These are phyloP conservation scores for Setipinna tenuifilis DNA, from an alignment of 2,797 vertebrate genomes.

Conservation along the genomic window DNA sequence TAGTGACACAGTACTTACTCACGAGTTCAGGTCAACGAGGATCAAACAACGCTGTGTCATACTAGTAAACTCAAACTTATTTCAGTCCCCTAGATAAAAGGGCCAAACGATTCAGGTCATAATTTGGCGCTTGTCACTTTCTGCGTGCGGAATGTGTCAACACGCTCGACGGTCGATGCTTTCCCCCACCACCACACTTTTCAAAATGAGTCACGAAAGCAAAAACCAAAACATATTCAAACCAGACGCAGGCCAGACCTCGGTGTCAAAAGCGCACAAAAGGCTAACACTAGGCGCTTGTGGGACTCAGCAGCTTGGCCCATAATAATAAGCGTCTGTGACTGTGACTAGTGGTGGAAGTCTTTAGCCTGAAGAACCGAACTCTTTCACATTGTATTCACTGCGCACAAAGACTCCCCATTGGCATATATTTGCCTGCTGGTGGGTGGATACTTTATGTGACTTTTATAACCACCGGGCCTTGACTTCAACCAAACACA, in stretches of 20 bases:
- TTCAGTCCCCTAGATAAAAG: neutral
- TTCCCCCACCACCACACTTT: constrained; percentile 5
- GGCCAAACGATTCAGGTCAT: neutral
- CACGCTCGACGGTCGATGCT: neutral
- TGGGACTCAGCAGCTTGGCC: neutral
- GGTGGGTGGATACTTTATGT: too few relatives aligned
- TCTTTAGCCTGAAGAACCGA: too few relatives aligned
- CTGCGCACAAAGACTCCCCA: too few relatives aligned
- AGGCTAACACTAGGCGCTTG: neutral
- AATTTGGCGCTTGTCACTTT: neutral
- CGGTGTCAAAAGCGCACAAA: neutral
- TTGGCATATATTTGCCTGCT: too few relatives aligned
- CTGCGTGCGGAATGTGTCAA: neutral
- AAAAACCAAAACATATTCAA: neutral
- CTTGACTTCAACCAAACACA: too few relatives aligned
- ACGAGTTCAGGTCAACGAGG: neutral
- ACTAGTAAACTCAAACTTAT: neutral
- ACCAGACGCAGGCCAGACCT: neutral
- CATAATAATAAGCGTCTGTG: too few relatives aligned
- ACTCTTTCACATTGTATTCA: too few relatives aligned
- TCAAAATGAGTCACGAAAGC: neutral
- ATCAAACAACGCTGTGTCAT: neutral
- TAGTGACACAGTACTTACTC: neutral
- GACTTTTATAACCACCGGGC: too few relatives aligned
- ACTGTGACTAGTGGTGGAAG: too few relatives aligned